Evolutionary conservation across 1,140 invertebrate species (phyloP).

Genomic region (Drosophila chauvacae): DNA sequence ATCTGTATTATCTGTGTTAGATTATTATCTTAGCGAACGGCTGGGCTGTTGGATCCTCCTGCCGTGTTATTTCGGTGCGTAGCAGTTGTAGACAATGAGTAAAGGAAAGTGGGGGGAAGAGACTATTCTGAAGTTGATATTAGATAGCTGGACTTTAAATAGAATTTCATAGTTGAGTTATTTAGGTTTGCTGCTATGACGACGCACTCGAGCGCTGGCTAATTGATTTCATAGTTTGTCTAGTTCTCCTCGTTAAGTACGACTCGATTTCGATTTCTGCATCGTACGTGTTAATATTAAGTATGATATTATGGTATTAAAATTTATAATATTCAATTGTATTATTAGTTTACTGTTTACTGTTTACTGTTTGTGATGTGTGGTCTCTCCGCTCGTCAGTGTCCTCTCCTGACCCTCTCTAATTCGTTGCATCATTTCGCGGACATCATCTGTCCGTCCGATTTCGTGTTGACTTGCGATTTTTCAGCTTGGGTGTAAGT

Average conservation of each 20-base stretch:
- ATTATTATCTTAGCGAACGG: conserved; percentile 32
- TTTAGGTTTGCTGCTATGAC: conserved; percentile 38
- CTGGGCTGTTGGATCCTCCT: not conserved
- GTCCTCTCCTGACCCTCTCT: conserved; percentile 41
- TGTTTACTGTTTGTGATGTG: conserved; percentile 59
- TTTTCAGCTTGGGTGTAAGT: conserved; percentile 28
- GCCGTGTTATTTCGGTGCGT: conserved; percentile 35
- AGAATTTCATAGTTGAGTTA: conserved; percentile 48
- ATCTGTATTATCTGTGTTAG: conserved; percentile 13
- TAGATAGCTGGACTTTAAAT: conserved; percentile 42
- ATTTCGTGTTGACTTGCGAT: conserved; percentile 32
- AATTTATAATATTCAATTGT: conserved; percentile 55
- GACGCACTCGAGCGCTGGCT: conserved; percentile 41
- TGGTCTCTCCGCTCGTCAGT: conserved; percentile 34
- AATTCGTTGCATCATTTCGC: conserved; percentile 70
- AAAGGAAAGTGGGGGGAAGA: conserved; percentile 50
- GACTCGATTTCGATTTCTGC: conserved; percentile 28
- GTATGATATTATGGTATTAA: conserved; percentile 68
- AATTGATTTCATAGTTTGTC: conserved; percentile 45
- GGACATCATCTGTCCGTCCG: conserved; percentile 6
- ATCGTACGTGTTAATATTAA: conserved; percentile 48
- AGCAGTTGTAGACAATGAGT: conserved; percentile 45
- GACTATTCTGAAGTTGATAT: conserved; percentile 43
- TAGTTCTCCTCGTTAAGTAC: conserved; percentile 29
- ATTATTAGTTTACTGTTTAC: conserved; percentile 34